These are phyloP conservation scores for Hemicentrotus pulcherrimus DNA, from an alignment of 35 echinoderm and acorn worm species.

Conservation along the genomic window DNA sequence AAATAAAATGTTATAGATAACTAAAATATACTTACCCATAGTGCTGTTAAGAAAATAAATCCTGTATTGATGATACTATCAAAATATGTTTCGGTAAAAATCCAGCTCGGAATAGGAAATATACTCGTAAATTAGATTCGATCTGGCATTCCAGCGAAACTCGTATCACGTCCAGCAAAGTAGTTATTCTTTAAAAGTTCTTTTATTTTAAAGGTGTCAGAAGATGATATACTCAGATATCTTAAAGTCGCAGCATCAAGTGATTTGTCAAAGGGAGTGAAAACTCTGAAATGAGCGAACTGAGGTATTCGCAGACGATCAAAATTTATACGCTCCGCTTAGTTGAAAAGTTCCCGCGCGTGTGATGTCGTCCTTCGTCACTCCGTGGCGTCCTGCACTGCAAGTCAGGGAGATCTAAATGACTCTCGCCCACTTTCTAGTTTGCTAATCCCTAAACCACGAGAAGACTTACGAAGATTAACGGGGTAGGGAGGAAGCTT, in stretches of 20 bases:
- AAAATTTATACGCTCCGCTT: slow-evolving; percentile 23
- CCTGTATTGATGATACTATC: not conserved
- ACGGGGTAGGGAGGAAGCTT: not conserved
- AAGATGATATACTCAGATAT: not conserved
- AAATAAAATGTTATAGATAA: not conserved
- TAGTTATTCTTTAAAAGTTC: not conserved
- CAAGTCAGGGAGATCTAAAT: not conserved
- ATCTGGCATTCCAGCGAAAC: not conserved
- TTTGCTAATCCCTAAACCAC: not conserved
- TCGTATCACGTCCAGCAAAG: not conserved
- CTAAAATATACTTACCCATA: not conserved
- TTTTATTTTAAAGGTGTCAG: not conserved
- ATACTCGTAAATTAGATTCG: not conserved
- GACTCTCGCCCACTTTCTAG: not conserved
- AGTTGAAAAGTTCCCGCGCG: slow-evolving; percentile 11
- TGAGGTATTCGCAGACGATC: not conserved
- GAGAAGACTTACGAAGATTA: not conserved
- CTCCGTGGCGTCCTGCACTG: not conserved
- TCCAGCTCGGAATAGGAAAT: not conserved
- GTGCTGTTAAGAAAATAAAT: not conserved
- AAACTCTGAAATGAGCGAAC: not conserved
- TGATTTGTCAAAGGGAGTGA: not conserved
- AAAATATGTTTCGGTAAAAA: not conserved
- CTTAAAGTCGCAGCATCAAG: not conserved
- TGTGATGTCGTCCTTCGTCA: not conserved